A percentile compares a stretch with the other conserved stretches of the same genome.
phyloP scores from a whole-genome alignment of 2,113 vertebrate genomes.

The Rhinogobius similis region DNA sequence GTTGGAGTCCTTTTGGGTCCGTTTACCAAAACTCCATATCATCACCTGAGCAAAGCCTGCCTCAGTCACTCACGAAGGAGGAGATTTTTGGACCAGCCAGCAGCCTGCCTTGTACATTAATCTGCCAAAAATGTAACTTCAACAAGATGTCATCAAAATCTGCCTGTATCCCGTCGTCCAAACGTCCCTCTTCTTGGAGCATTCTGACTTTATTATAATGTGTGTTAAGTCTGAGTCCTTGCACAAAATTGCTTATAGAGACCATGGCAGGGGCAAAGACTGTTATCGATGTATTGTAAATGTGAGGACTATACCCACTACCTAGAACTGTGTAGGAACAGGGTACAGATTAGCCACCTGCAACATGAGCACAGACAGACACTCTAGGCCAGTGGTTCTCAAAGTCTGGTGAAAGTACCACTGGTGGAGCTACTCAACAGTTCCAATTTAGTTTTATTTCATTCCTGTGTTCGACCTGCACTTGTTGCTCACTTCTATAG shows the following conservation, averaged over 20 bases:
- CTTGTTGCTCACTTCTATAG: background rate
- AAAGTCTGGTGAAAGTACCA: background rate
- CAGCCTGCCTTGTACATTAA: constrained; percentile 53
- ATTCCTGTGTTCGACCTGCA: background rate
- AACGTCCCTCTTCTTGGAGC: constrained; percentile 16
- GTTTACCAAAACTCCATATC: constrained; percentile 47
- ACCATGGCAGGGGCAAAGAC: constrained; percentile 63
- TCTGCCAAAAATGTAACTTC: constrained; percentile 52
- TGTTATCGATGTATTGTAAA: constrained; percentile 44
- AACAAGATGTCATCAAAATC: constrained; percentile 30
- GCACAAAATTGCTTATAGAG: constrained; percentile 44
- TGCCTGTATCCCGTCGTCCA: constrained; percentile 16
- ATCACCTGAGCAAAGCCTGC: constrained; percentile 40
- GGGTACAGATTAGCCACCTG: constrained; percentile 51
- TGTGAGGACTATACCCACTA: constrained; percentile 42
- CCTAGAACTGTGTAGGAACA: constrained; percentile 40
- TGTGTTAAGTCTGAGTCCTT: constrained; percentile 36
- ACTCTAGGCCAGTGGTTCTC: constrained; percentile 9
- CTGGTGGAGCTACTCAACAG: background rate
- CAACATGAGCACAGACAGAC: constrained; percentile 54
- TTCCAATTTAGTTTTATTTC: background rate
- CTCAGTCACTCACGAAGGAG: constrained; percentile 31
- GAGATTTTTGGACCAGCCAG: constrained; percentile 44
- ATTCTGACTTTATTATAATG: constrained; percentile 41
- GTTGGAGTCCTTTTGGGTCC: constrained; percentile 32